These are phyloP conservation scores for Thymelicus sylvestris DNA, from an alignment of 2,888 invertebrate species.

Conservation along the genomic window DNA sequence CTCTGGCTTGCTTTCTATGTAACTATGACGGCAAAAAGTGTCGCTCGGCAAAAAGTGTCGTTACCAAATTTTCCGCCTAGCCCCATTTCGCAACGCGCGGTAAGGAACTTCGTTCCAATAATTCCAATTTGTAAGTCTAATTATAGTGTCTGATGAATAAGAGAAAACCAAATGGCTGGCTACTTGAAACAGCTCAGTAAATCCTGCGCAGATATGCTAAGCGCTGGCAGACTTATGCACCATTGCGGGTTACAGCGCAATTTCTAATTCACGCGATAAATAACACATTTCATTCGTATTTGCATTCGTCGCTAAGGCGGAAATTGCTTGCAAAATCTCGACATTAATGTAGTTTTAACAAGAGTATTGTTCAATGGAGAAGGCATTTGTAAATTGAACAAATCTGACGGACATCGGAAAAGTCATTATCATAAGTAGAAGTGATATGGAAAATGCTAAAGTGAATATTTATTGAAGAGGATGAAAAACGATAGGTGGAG, in stretches of 20 bases:
- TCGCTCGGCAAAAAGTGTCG: too few species aligned
- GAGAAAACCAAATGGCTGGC: neutral
- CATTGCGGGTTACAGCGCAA: conserved; percentile 58
- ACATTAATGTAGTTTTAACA: conserved; percentile 56
- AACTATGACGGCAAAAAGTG: too few species aligned
- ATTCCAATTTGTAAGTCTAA: neutral
- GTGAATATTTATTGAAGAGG: too few species aligned
- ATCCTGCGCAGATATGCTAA: conserved; percentile 34
- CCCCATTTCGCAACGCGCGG: too few species aligned
- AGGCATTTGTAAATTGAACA: conserved; percentile 35
- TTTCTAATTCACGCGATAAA: conserved; percentile 76
- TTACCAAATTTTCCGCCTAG: too few species aligned
- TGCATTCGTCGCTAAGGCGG: conserved; percentile 76
- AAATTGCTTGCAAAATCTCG: conserved; percentile 78
- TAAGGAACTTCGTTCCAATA: too few species aligned
- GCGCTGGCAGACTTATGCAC: conserved; percentile 39
- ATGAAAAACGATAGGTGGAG: too few species aligned
- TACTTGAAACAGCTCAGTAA: conserved; percentile 13
- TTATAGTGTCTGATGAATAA: neutral
- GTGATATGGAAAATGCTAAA: too few species aligned
- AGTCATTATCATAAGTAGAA: too few species aligned
- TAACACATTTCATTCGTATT: conserved; percentile 78
- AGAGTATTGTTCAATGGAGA: conserved; percentile 52
- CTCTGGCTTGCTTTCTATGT: too few species aligned
- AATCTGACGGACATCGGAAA: too few species aligned